Evolutionary conservation across 1,140 invertebrate species (phyloP), one percentile per base, ranked within the genome.

Genomic region (Polyergus mexicanus): DNA sequence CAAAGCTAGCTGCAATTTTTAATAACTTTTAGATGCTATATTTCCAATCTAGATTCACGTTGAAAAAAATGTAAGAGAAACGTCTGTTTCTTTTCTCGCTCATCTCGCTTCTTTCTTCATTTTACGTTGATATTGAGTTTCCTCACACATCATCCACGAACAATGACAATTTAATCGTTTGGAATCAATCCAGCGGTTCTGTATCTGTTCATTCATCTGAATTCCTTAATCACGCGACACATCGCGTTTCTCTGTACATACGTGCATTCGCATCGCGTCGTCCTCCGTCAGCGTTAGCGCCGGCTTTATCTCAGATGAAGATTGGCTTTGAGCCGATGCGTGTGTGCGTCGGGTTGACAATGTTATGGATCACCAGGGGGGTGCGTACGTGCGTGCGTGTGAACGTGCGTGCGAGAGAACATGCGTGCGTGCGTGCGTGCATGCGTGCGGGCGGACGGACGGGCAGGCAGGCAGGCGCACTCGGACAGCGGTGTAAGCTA

Each of bases 331-430:
- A 71, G 51, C 62, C 54, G 78, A 66, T 58, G 58, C 87, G 91
- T 87, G 88, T 90, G 89, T 56, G 47, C 47, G 62, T 90, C 77
- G 87, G 80, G 87, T 91, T 93, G 92, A 93, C 91, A 93, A 75
- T 83, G 89, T 93, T 94, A 94, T 94, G 93, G 92, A 94, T 94
- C 91, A 93, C 92, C 88, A 41, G 74, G 81, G 85, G 74, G 58
- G 77, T 51, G n/a, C 22, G 88, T 91, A 84, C 80, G 77, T 90
- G 68, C 60, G 62, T 72, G 54, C 35, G 65, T 75, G 19, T 35
- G 89, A 86, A 28, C 32, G 22, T 75, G 62, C 62, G 87, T 84
- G 38, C 84, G 60, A 83, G 76, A 76, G 69, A 28, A 28, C 86
- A 19, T 51, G 85, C 85, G 87, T 89, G 86, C 77, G 71, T 88